Base-by-base conservation (phyloP, 2,797 vertebrate species). In the Acomys russatus region DNA sequence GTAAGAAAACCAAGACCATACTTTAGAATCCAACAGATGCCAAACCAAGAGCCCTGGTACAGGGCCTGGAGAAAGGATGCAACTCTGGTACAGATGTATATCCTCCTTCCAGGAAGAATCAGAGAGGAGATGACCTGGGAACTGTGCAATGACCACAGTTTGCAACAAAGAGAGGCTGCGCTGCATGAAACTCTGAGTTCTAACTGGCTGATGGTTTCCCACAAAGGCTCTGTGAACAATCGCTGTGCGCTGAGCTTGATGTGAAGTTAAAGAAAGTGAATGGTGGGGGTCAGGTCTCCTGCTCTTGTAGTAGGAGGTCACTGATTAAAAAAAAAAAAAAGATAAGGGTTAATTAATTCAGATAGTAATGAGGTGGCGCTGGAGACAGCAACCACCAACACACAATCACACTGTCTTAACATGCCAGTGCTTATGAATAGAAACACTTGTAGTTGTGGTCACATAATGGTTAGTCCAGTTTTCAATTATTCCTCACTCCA, bases 361-460 rank as follows among this genome's bases (percentile, higher is more conserved):
- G 1, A 17, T 1, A 33, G 22, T 9, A 8, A 38, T 1, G 25
- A 54, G 0, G 17, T 68, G 10, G 20, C 56, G 8, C 4, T 20
- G 10, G 44, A 70, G 51, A 51, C 38, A 23, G 12, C 56, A 59
- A 59, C 17, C 15, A 44, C 56, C 17, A 54, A 28, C 2, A 49
- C 1, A 8, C 4, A 18, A 38, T 64, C 23, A 63, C 44, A 23
- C 7, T 30, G 56, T 33, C 76, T 85, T 49, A 15, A 22, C 68
- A 23, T 1, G 6, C 23, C n/a, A 49, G 38, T 51, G 28, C 6
- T 9, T 12, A 14, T 38, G 28, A 44, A 22, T 1, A 49, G 49
- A 77, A 61, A 11, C 0, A 0, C 30, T 33, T 71, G 3, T 2
- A 22, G 25, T 9, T 4, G 4, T 22, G 30, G 54, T 6, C 6